A percentile compares a stretch with the other conserved stretches of the same genome.
Conservation (phyloP, 2,888 invertebrate species). For the Dinocampus coccinellae region DNA sequence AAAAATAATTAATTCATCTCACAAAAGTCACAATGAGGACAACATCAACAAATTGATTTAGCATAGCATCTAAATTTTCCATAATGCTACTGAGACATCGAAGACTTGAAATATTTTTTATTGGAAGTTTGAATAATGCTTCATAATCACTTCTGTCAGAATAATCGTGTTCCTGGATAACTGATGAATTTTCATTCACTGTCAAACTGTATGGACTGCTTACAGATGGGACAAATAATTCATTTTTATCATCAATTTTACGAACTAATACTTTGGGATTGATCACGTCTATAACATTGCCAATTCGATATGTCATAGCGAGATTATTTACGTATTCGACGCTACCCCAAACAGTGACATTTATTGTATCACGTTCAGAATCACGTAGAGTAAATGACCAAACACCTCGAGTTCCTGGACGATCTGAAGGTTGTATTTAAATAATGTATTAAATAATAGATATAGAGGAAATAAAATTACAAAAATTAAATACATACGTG, state of each 20-base stretch:
- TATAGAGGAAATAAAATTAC: neutral
- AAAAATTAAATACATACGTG: conserved; percentile 54
- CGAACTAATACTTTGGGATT: conserved; percentile 76
- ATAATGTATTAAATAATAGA: neutral
- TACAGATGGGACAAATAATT: conserved; percentile 76
- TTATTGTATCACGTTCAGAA: conserved; percentile 79
- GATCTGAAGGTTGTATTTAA: conserved; percentile 46
- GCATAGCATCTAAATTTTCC: conserved; percentile 66
- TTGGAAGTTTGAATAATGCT: conserved; percentile 75
- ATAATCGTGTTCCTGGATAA: conserved; percentile 74
- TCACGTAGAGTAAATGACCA: conserved; percentile 84
- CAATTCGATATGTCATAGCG: conserved; percentile 76
- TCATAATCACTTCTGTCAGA: conserved; percentile 71
- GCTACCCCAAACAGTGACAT: conserved; percentile 83
- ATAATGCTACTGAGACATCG: conserved; percentile 73
- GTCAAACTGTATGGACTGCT: conserved; percentile 77
- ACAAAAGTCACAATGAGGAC: conserved; percentile 78
- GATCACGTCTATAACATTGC: conserved; percentile 80
- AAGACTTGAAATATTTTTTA: conserved; percentile 73
- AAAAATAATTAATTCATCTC: conserved; percentile 40
- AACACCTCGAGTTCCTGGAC: conserved; percentile 73
- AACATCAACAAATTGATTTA: conserved; percentile 75
- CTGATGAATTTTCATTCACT: conserved; percentile 77
- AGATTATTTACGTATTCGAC: conserved; percentile 75
- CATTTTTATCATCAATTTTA: conserved; percentile 71